Conservation (phyloP, 2,797 vertebrate species). For the Catostomus latipinnis region DNA sequence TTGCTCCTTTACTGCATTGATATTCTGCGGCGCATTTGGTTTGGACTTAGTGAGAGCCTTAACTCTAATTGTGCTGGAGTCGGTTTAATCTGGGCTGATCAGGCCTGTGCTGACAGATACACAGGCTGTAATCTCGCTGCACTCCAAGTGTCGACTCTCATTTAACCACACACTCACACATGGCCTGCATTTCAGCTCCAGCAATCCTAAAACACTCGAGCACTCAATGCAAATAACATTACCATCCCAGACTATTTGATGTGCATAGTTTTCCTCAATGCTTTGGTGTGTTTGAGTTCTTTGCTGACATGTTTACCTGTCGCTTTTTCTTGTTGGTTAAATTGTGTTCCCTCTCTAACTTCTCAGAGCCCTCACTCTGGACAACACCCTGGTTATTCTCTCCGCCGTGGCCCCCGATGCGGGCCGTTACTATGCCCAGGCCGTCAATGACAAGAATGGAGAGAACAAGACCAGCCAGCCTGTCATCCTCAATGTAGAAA, state of each 20-base stretch:
- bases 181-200: constrained; percentile 56
- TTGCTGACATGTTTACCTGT: constrained; percentile 14
- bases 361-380: constrained; percentile 92
- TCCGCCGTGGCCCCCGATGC: constrained; percentile 94
- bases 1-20: constrained; percentile 48
- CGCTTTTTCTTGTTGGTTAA: background rate
- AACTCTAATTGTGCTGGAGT: constrained; percentile 74
- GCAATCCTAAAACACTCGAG: constrained; percentile 46
- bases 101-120: constrained; percentile 71
- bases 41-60: constrained; percentile 59
- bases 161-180: constrained; percentile 69
- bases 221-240: constrained; percentile 61
- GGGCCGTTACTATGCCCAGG: constrained; percentile 95
- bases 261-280: constrained; percentile 60
- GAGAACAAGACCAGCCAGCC: constrained; percentile 99
- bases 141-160: constrained; percentile 72
- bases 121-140: constrained; percentile 69
- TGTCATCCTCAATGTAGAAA: constrained; percentile 88
- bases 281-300: constrained; percentile 53
- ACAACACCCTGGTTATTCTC: constrained; percentile 96
- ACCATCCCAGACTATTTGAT: constrained; percentile 62
- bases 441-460: constrained; percentile 96
- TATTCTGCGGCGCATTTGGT: constrained; percentile 60
- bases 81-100: constrained; percentile 71
- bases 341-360: background rate